phyloP scores from a whole-genome alignment of 2,113 vertebrate genomes.

The Podarcis muralis region DNA sequence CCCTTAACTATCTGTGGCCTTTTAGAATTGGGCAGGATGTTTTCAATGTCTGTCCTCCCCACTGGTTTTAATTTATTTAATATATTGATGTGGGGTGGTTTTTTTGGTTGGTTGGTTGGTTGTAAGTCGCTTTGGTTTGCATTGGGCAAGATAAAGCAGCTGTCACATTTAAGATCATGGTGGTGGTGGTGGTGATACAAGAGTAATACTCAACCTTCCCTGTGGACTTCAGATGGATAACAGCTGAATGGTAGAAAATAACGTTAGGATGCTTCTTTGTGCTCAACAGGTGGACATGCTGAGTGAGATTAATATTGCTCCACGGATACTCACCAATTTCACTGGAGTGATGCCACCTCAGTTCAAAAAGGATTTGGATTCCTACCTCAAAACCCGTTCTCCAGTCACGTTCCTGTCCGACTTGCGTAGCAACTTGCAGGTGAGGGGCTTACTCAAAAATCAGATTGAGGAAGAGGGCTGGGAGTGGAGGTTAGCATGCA shows the following conservation, averaged over 20 bases:
- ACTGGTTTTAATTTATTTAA: too few species aligned
- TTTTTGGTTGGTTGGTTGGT: too few species aligned
- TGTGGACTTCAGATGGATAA: neutral
- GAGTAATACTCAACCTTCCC: too few species aligned
- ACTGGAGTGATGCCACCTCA: slow-evolving; percentile 98
- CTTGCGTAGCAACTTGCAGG: slow-evolving; percentile 96
- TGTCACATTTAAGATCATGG: too few species aligned
- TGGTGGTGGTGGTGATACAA: too few species aligned
- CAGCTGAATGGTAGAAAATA: neutral
- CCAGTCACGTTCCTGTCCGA: slow-evolving; percentile 97
- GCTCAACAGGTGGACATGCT: slow-evolving; percentile 94
- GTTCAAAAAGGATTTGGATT: slow-evolving; percentile 99
- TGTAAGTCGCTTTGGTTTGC: too few species aligned
- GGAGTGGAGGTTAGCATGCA: neutral
- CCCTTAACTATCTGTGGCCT: too few species aligned
- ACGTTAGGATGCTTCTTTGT: slow-evolving; percentile 1
- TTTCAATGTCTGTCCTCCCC: too few species aligned
- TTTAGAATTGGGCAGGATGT: too few species aligned
- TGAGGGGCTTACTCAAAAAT: slow-evolving; percentile 58
- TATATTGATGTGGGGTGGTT: too few species aligned
- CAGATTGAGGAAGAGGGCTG: fast-evolving
- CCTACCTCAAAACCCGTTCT: slow-evolving; percentile 97
- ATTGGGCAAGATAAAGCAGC: too few species aligned
- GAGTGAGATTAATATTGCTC: slow-evolving; percentile 98
- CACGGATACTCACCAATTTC: slow-evolving; percentile 98